Percentiles rank a stretch among this genome's conserved stretches.
These are phyloP conservation scores for Rhinichthys osculus DNA, from an alignment of 2,797 vertebrate genomes.

Conservation along the genomic window DNA sequence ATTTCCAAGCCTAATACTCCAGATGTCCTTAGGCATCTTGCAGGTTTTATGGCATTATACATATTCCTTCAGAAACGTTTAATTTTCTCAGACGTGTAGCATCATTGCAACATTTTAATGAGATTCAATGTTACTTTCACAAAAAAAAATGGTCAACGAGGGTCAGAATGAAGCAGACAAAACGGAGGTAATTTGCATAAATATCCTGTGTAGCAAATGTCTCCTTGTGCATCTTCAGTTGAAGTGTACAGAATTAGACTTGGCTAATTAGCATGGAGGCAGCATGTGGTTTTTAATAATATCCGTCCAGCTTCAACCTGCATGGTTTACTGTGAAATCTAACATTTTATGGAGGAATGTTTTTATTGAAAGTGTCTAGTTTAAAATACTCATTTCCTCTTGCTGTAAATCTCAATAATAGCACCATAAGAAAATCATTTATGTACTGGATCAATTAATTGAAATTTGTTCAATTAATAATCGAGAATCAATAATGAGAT, in stretches of 20 bases:
- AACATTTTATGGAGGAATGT: not conserved
- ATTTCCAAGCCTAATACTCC: slow-evolving; percentile 2
- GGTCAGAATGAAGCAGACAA: slow-evolving; percentile 10
- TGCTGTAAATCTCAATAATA: not conserved
- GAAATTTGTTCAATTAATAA: not conserved
- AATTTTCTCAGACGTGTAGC: not conserved
- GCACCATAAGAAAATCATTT: not conserved
- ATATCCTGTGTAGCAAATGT: slow-evolving; percentile 35
- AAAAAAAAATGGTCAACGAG: slow-evolving; percentile 28
- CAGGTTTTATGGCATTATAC: not conserved
- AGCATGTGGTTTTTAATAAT: not conserved
- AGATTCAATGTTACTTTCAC: slow-evolving; percentile 31
- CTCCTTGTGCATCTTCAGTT: slow-evolving; percentile 11
- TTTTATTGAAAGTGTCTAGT: not conserved
- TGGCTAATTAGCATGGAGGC: slow-evolving; percentile 13
- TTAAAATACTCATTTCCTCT: not conserved
- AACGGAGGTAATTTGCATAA: slow-evolving; percentile 49
- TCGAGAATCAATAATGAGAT: not conserved
- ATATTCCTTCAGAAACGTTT: not conserved
- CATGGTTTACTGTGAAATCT: not conserved
- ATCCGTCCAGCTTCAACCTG: not conserved
- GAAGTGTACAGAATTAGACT: slow-evolving; percentile 30
- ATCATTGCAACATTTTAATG: slow-evolving; percentile 10
- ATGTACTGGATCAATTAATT: not conserved
- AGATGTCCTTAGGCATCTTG: slow-evolving; percentile 22